Evolutionary conservation across 2,113 vertebrate genomes (phyloP).

Genomic region (cat (Felis catus)): DNA sequence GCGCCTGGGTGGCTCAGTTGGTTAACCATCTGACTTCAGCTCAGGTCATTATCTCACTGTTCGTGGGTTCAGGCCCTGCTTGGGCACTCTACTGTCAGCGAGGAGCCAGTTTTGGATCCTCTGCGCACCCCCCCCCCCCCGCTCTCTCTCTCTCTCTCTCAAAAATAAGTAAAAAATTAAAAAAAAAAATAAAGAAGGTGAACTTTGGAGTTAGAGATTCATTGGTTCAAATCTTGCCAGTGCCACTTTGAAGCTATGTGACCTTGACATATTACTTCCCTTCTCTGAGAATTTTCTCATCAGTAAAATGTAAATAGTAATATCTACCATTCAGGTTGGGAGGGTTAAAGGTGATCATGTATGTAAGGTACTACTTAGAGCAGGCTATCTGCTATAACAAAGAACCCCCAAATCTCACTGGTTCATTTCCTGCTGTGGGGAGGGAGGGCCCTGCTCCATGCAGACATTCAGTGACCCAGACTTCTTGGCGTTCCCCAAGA

Average conservation of each 20-base stretch:
- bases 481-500: background rate
- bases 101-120: too few species aligned
- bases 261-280: background rate
- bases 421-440: background rate
- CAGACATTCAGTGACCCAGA: background rate
- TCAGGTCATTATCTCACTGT: too few species aligned
- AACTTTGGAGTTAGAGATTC: conserved; percentile 4
- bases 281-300: conserved; percentile 6
- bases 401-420: background rate
- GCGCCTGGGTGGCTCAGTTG: too few species aligned
- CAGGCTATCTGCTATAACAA: background rate
- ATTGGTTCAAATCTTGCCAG: background rate
- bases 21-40: too few species aligned
- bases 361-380: background rate
- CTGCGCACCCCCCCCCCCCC: too few species aligned
- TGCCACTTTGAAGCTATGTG: background rate
- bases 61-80: too few species aligned
- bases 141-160: too few species aligned
- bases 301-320: background rate
- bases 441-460: background rate
- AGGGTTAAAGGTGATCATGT: background rate
- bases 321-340: background rate
- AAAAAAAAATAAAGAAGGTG: background rate
- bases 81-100: too few species aligned
- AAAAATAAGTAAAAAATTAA: too few species aligned